These are phyloP conservation scores for Andrena chrysosceles DNA, from an alignment of 2,888 invertebrate genomes.

Conservation along the genomic window DNA sequence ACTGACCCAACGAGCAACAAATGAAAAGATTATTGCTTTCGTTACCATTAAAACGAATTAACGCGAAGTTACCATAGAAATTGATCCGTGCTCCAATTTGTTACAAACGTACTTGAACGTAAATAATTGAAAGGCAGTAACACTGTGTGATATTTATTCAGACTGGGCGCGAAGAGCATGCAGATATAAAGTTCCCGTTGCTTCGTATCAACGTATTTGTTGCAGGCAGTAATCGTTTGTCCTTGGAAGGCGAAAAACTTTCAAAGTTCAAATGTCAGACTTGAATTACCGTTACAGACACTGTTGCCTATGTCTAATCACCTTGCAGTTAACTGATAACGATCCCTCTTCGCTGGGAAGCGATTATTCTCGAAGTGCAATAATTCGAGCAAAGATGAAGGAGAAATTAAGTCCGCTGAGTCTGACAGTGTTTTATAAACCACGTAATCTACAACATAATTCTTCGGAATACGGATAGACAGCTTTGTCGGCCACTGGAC, in stretches of 20 bases:
- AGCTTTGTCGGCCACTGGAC: constrained; percentile 5
- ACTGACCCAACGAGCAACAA: too few relatives aligned
- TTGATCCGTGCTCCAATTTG: too few relatives aligned
- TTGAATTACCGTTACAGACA: constrained; percentile 42
- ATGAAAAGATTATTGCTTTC: not conserved
- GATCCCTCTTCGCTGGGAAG: constrained; percentile 7
- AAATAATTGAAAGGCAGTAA: not conserved
- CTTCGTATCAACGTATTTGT: constrained; percentile 7
- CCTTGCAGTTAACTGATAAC: constrained; percentile 28
- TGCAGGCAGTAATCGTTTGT: constrained; percentile 28
- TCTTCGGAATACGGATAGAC: constrained; percentile 17
- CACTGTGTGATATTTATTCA: not conserved
- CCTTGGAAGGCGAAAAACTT: constrained; percentile 43
- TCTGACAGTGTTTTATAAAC: not conserved
- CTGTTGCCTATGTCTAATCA: constrained; percentile 11
- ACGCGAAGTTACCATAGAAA: too few relatives aligned
- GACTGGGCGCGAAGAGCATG: not conserved
- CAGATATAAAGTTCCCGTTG: not conserved
- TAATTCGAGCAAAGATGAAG: not conserved
- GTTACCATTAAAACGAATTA: not conserved
- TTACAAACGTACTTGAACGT: not conserved
- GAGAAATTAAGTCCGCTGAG: too few relatives aligned
- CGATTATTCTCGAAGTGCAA: not conserved
- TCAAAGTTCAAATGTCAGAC: constrained; percentile 55
- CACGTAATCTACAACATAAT: constrained; percentile 10